Percentiles rank a stretch among this genome's conserved stretches.
These are phyloP conservation scores for Heteronetta atricapilla DNA, from an alignment of 2,113 vertebrate species.

Conservation along the genomic window DNA sequence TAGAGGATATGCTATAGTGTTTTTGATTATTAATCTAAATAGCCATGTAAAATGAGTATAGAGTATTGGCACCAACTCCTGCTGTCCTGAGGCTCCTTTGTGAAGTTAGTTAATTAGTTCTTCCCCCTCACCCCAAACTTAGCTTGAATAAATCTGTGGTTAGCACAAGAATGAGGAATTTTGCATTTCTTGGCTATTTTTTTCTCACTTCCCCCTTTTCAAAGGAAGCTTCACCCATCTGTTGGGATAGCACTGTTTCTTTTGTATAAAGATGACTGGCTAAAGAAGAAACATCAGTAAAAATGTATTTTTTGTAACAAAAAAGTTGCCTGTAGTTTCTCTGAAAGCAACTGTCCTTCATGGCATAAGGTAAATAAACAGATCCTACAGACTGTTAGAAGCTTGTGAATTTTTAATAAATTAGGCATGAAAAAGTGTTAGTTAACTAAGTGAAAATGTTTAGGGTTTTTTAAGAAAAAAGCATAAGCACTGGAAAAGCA, in stretches of 20 bases:
- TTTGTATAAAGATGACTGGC: not conserved
- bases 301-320: not conserved
- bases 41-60: slow-evolving; percentile 53
- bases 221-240: not conserved
- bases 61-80: slow-evolving; percentile 47
- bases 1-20: not conserved
- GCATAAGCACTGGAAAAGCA: slow-evolving; percentile 32
- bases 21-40: slow-evolving; percentile 59
- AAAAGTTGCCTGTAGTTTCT: not conserved
- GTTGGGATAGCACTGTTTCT: not conserved
- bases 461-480: slow-evolving; percentile 33
- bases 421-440: slow-evolving; percentile 21
- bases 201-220: not conserved
- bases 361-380: not conserved
- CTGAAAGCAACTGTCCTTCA: slow-evolving; percentile 22
- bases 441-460: slow-evolving; percentile 54
- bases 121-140: not conserved
- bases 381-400: slow-evolving; percentile 13
- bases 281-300: not conserved
- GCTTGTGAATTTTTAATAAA: slow-evolving; percentile 45
- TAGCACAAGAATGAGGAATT: slow-evolving; percentile 40
- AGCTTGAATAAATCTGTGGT: slow-evolving; percentile 24
- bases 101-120: slow-evolving; percentile 67
- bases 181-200: slow-evolving; percentile 33
- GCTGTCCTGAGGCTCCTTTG: slow-evolving; percentile 47